These are phyloP conservation scores for Xiphorhynchus elegans DNA, from an alignment of 2,113 vertebrate genomes.

Conservation along the genomic window DNA sequence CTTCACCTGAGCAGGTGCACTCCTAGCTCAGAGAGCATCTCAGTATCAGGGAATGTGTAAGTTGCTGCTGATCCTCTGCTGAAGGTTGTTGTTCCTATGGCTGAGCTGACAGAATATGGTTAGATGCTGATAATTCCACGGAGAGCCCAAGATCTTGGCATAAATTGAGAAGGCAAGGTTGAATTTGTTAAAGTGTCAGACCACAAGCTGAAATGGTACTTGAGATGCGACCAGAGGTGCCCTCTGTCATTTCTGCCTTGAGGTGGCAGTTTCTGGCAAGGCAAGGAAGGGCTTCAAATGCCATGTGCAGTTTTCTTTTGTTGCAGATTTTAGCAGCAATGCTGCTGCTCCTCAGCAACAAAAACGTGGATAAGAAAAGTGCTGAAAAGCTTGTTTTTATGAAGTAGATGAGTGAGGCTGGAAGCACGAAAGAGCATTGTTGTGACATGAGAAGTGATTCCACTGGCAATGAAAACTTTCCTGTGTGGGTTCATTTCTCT, in stretches of 20 bases:
- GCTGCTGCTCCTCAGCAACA: neutral
- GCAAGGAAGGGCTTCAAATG: neutral
- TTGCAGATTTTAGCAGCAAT: neutral
- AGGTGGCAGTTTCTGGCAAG: neutral
- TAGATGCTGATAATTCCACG: neutral
- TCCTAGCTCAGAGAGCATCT: neutral
- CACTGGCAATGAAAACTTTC: neutral
- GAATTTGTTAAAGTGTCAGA: neutral
- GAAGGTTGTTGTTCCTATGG: neutral
- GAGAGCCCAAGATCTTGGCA: neutral
- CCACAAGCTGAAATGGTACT: neutral
- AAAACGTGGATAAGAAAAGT: fast-evolving
- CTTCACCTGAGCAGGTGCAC: neutral
- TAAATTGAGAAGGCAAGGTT: neutral
- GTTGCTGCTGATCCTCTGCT: neutral
- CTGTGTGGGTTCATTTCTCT: neutral
- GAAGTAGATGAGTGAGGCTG: neutral
- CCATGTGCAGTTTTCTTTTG: neutral
- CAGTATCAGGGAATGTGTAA: neutral
- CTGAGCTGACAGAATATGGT: neutral
- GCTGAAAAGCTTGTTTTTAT: neutral
- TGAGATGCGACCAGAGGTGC: neutral
- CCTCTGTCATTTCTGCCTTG: neutral
- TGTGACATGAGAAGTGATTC: neutral
- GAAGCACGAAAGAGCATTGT: neutral